phyloP scores from a whole-genome alignment of 2,888 invertebrate genomes.

The Salticus scenicus region DNA sequence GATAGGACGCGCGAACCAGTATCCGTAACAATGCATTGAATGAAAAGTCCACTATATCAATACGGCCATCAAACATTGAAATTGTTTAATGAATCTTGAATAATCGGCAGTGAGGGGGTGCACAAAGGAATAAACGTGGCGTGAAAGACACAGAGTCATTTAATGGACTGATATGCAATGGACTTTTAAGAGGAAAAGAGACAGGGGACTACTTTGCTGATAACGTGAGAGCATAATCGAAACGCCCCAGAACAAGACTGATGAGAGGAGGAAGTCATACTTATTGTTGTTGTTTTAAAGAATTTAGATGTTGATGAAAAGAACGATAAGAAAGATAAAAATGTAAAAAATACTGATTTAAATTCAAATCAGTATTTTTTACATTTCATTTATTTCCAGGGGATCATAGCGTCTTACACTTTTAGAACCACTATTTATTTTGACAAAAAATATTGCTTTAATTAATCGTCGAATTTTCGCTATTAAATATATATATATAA shows the following conservation, averaged over 20 bases:
- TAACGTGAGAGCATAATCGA: neutral
- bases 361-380: too few species aligned
- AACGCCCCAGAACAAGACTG: neutral
- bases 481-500: too few species aligned
- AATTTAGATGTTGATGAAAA: too few species aligned
- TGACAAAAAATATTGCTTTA: too few species aligned
- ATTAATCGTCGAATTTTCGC: too few species aligned
- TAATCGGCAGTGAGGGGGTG: constrained; percentile 27
- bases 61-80: constrained; percentile 36
- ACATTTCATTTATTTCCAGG: too few species aligned
- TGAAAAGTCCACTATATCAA: neutral
- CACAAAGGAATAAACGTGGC: constrained; percentile 44
- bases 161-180: constrained; percentile 63
- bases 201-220: neutral
- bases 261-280: neutral
- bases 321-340: too few species aligned
- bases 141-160: constrained; percentile 46
- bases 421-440: too few species aligned
- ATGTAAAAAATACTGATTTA: too few species aligned
- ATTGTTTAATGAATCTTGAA: constrained; percentile 67
- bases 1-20: neutral
- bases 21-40: neutral
- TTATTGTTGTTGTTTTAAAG: neutral
- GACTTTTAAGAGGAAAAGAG: constrained; percentile 28
- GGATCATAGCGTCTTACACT: too few species aligned